A percentile compares a stretch with the other conserved stretches of the same genome.
These are phyloP conservation scores for Palythoa caribaeorum DNA, from an alignment of 92 coral and sea anemone species.

Conservation along the genomic window DNA sequence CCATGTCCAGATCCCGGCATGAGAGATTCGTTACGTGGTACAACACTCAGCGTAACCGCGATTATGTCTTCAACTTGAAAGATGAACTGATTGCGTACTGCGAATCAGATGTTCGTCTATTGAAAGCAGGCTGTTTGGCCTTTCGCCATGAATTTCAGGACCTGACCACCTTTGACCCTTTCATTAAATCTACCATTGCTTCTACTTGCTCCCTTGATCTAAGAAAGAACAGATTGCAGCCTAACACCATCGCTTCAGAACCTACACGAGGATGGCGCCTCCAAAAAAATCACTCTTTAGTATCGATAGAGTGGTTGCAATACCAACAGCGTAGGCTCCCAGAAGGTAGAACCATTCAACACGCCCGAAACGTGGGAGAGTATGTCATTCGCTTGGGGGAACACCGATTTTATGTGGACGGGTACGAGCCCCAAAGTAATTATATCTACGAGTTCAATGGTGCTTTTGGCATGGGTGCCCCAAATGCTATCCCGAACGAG, in stretches of 20 bases:
- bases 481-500: not conserved
- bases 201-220: not conserved
- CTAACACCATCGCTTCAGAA: not conserved
- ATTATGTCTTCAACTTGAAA: not conserved
- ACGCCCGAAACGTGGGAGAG: constrained; percentile 3
- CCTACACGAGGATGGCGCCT: not conserved
- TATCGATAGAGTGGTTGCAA: not conserved
- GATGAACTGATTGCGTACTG: not conserved
- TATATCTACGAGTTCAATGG: not conserved
- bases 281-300: not conserved
- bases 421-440: not conserved
- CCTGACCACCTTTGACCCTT: not conserved
- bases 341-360: not conserved
- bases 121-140: not conserved
- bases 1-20: not conserved
- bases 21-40: not conserved
- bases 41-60: not conserved
- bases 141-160: not conserved
- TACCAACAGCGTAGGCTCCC: not conserved
- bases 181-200: not conserved
- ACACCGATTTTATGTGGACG: not conserved
- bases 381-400: not conserved
- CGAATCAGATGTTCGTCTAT: not conserved
- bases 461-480: not conserved
- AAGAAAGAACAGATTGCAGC: not conserved